These are phyloP conservation scores for Salminus brasiliensis DNA, from an alignment of 2,113 vertebrate genomes.

Conservation along the genomic window DNA sequence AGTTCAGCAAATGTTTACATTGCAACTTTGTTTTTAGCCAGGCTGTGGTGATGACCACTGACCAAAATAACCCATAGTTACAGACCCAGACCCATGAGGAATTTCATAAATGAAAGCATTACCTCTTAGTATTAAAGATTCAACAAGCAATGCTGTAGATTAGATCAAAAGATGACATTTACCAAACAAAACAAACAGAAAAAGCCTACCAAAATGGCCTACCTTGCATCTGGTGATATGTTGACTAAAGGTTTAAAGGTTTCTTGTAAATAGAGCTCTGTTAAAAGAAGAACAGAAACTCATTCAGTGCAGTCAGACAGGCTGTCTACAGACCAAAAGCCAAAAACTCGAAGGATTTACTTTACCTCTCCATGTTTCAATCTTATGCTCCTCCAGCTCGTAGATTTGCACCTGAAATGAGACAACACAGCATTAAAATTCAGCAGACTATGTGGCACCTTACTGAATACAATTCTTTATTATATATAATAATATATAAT, in stretches of 20 bases:
- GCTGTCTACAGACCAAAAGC: not conserved
- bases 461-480: too few relatives aligned
- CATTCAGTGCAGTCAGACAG: not conserved
- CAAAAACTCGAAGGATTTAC: too few relatives aligned
- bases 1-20: too few relatives aligned
- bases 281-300: conserved; percentile 26
- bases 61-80: too few relatives aligned
- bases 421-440: conserved; percentile 25
- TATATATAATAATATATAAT: too few relatives aligned
- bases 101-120: too few relatives aligned
- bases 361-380: conserved; percentile 97
- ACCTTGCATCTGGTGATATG: conserved; percentile 98
- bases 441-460: too few relatives aligned
- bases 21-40: too few relatives aligned
- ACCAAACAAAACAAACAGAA: too few relatives aligned
- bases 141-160: not conserved
- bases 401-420: conserved; percentile 94
- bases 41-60: too few relatives aligned
- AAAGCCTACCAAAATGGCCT: conserved; percentile 41
- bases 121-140: too few relatives aligned
- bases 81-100: too few relatives aligned
- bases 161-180: not conserved
- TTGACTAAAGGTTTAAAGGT: conserved; percentile 98
- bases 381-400: conserved; percentile 97
- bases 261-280: conserved; percentile 99